Percentiles rank a stretch among this genome's conserved stretches.
These are phyloP conservation scores for Nasalis larvatus DNA, from an alignment of 2,113 vertebrate genomes.

Conservation along the genomic window DNA sequence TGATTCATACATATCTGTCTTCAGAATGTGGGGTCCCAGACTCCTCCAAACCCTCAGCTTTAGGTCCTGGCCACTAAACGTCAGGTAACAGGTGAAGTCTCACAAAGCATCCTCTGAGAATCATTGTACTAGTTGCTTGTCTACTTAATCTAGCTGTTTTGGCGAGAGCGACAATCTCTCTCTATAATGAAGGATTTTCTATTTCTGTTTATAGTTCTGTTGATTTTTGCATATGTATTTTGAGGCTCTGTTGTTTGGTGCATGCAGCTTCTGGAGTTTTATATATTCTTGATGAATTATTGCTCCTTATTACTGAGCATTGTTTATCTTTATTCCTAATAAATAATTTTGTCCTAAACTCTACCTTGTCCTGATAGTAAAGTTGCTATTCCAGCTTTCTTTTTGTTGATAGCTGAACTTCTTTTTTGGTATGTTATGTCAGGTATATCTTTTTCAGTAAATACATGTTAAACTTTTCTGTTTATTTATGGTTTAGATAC, in stretches of 20 bases:
- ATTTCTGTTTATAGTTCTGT: neutral
- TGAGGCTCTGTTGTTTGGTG: neutral
- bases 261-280: neutral
- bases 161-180: neutral
- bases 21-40: neutral
- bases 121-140: neutral
- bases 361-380: neutral
- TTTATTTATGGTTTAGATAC: neutral
- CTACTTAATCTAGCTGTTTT: neutral
- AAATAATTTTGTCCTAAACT: neutral
- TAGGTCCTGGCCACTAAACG: neutral
- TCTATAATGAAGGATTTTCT: neutral
- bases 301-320: neutral
- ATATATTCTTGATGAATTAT: neutral
- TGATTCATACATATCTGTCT: neutral
- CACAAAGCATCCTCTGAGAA: neutral
- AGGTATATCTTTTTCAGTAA: neutral
- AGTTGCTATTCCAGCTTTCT: neutral
- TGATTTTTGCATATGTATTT: neutral
- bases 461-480: neutral
- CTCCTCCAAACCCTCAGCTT: neutral
- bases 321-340: neutral
- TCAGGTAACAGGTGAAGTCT: neutral
- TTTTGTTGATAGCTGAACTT: neutral
- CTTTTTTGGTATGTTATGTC: neutral